A percentile compares a stretch with the other conserved stretches of the same genome.
Conservation (phyloP, 2,888 invertebrate species). For the Tanypteryx hageni region DNA sequence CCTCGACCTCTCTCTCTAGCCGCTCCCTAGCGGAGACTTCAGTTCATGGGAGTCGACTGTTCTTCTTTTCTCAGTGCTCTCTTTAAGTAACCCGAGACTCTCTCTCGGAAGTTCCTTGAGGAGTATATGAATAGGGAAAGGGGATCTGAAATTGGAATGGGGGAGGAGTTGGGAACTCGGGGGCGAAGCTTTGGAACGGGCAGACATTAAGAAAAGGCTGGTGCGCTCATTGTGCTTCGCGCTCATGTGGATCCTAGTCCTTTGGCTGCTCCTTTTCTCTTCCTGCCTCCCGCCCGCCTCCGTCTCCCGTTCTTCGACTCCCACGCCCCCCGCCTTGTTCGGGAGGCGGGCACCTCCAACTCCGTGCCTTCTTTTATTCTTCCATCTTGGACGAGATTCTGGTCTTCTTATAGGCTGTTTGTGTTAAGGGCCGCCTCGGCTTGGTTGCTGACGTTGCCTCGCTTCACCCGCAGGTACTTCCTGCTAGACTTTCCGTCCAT, state of each 20-base stretch:
- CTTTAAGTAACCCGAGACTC: background rate
- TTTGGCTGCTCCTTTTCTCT: background rate
- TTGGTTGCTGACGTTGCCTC: too few species aligned
- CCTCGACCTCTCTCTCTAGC: background rate
- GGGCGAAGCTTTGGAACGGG: background rate
- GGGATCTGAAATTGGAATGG: background rate
- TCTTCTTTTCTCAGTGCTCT: conserved; percentile 19
- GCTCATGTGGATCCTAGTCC: background rate
- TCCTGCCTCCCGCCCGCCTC: background rate
- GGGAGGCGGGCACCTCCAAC: background rate
- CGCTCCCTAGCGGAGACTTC: background rate
- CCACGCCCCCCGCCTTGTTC: too few species aligned
- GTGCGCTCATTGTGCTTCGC: background rate
- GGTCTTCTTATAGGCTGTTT: conserved; percentile 10
- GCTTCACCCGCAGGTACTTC: background rate
- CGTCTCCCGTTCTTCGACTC: too few species aligned
- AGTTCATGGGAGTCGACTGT: conserved; percentile 23
- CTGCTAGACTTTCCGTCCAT: conserved; percentile 12
- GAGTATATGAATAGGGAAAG: conserved; percentile 27
- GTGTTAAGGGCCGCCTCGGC: background rate
- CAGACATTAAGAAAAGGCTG: background rate
- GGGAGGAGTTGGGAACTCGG: background rate
- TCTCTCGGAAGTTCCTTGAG: conserved; percentile 5
- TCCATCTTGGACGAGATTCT: background rate
- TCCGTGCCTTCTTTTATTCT: background rate